A percentile compares a stretch with the other conserved stretches of the same genome.
phyloP scores from a whole-genome alignment of 2,888 invertebrate genomes.

The Drosophila pseudotakahashii region DNA sequence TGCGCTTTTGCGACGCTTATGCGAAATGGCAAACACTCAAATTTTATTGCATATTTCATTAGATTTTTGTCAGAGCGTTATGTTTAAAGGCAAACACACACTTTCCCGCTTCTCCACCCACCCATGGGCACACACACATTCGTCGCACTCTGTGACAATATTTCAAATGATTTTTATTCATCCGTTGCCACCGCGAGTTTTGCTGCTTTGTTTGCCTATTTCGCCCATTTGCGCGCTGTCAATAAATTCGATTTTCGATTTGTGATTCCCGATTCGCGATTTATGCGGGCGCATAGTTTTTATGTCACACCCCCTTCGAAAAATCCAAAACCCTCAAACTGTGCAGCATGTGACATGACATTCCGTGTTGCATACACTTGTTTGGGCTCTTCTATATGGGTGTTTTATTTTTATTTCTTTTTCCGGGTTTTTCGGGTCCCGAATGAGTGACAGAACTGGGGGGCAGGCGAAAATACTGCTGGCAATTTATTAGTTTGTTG shows the following conservation, averaged over 20 bases:
- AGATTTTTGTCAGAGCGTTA: constrained; percentile 67
- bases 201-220: constrained; percentile 60
- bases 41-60: constrained; percentile 81
- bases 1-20: constrained; percentile 54
- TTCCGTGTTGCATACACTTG: constrained; percentile 36
- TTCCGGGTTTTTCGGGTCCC: not conserved
- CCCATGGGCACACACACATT: constrained; percentile 13
- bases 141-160: constrained; percentile 58
- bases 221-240: constrained; percentile 69
- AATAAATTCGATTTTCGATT: constrained; percentile 78
- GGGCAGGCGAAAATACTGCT: constrained; percentile 26
- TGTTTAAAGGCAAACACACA: constrained; percentile 58
- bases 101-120: not conserved
- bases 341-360: constrained; percentile 42
- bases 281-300: constrained; percentile 58
- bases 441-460: constrained; percentile 14
- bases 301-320: constrained; percentile 19
- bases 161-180: constrained; percentile 68
- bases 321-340: not conserved
- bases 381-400: constrained; percentile 2
- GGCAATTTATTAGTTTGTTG: constrained; percentile 66
- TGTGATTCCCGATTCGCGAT: constrained; percentile 62
- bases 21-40: constrained; percentile 67
- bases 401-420: not conserved
- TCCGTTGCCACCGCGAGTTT: constrained; percentile 20